Base-by-base conservation (phyloP, 2,888 invertebrate genomes). In the Notodonta dromedarius region DNA sequence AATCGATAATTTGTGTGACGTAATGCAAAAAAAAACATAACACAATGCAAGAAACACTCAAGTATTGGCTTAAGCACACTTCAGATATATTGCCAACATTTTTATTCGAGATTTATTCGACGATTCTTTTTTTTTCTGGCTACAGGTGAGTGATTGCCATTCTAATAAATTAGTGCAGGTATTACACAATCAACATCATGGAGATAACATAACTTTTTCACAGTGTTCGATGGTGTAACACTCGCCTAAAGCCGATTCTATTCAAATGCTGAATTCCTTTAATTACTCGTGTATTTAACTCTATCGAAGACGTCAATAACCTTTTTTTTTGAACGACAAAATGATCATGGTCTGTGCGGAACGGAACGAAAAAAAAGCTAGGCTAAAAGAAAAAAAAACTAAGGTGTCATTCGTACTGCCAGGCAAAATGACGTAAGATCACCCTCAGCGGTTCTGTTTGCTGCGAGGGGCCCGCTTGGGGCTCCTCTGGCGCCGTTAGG, bases 201-300 rank as follows among this genome's bases (percentile, higher is more conserved):
- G 44, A 46, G 4, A 46, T 46, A 12, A 11, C 2, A 42, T 4
- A 42, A 12, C 57, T 60, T 57, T 63, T 5, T 35, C 7, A 35
- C 35, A 35, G 52, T 57, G 56, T 64, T 68, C 69, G 72, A 75
- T 74, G 67, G 74, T 75, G 71, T 69, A 73, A 75, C 69, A 57
- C 59, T 58, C 46, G 69, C 66, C 67, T 70, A 70, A 76, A 78
- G 14, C 40, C 12, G n/a, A 51, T 5, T 76, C 74, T 77, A 78
- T 71, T 84, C 89, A 90, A 92, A 93, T 92, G 92, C 91, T 93
- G 92, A 93, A 92, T 93, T 92, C 93, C 93, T 92, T 91, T 90
- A 73, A 74, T 67, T 59, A 60, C 60, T 60, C 57, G 67, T 16
- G 57, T 70, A 71, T 71, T 71, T 70, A 65, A 69, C 67, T 77